Evolutionary conservation across 2,113 vertebrate genomes (phyloP).

Genomic region (Tinamus guttatus): DNA sequence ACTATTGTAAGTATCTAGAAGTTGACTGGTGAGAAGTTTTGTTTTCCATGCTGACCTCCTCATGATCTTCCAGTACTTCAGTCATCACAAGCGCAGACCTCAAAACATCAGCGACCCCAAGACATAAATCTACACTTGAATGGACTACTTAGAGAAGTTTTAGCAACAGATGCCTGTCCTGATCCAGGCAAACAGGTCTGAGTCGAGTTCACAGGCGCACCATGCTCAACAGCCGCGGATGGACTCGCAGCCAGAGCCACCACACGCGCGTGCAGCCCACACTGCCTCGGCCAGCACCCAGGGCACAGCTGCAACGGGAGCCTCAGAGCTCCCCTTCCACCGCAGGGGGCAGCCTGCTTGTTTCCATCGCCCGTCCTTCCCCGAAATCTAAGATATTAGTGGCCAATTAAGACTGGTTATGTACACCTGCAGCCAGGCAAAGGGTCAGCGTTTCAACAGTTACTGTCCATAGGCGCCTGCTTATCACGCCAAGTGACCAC

Average conservation of each 20-base stretch:
- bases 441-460: not conserved
- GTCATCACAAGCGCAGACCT: not conserved
- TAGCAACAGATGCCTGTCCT: not conserved
- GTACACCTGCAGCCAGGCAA: not conserved
- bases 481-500: not conserved
- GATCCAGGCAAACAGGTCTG: not conserved
- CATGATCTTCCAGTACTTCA: not conserved
- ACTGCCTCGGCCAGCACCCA: not conserved
- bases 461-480: not conserved
- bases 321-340: not conserved
- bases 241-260: not conserved
- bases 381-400: not conserved
- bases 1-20: not conserved
- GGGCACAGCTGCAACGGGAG: accelerated
- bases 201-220: not conserved
- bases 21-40: not conserved
- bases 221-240: too few relatives aligned
- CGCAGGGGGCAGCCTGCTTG: not conserved
- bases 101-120: not conserved
- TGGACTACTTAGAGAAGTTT: not conserved
- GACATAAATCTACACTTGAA: not conserved
- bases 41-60: not conserved
- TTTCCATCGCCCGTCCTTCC: not conserved
- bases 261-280: not conserved
- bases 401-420: not conserved